Conservation (phyloP, 2,113 vertebrate species). For the Indicator maculatus region DNA sequence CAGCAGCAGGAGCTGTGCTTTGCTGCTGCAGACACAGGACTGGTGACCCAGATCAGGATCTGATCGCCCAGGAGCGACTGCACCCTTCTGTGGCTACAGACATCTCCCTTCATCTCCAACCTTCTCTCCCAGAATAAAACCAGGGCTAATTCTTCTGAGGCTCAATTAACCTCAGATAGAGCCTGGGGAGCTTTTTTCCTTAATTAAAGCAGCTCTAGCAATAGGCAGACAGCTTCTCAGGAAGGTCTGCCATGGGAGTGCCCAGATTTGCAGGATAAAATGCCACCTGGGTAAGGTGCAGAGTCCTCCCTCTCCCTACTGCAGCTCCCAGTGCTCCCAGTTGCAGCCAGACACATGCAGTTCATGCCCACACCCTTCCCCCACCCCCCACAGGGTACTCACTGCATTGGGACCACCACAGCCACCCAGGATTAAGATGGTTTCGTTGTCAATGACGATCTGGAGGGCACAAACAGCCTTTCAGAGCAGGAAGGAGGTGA, state of each 20-base stretch:
- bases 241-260: not conserved
- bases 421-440: constrained; percentile 93
- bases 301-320: not conserved
- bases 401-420: constrained; percentile 98
- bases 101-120: not conserved
- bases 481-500: rapidly evolving
- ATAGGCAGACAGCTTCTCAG: not conserved
- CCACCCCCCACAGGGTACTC: constrained; percentile 55
- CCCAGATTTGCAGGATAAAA: not conserved
- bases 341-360: rapidly evolving
- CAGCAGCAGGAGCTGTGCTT: not conserved
- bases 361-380: rapidly evolving
- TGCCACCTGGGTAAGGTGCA: rapidly evolving
- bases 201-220: constrained; percentile 5
- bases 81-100: not conserved
- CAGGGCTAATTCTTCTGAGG: not conserved
- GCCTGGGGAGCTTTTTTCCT: not conserved
- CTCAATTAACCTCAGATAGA: not conserved
- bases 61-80: not conserved
- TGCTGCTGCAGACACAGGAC: not conserved
- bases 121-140: not conserved
- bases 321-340: not conserved
- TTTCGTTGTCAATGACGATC: constrained; percentile 93
- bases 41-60: not conserved
- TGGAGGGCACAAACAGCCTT: constrained; percentile 39